Conservation (phyloP, 2,888 invertebrate species). For the Eulithis prunata region DNA sequence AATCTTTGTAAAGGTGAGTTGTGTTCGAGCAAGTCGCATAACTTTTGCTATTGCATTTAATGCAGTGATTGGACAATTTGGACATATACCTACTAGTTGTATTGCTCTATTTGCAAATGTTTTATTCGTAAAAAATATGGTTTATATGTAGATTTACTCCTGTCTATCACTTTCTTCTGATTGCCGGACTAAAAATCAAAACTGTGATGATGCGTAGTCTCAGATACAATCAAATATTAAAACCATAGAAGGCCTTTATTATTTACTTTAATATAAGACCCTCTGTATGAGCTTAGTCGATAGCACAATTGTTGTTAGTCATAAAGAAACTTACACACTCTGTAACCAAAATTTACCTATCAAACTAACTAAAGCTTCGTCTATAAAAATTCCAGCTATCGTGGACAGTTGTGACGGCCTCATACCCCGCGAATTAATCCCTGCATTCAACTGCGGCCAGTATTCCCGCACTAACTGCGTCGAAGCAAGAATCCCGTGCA, state of each 20-base stretch:
- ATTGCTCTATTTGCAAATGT: background rate
- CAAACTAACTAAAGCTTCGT: background rate
- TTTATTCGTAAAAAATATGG: background rate
- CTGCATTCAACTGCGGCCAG: conserved; percentile 85
- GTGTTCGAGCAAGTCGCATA: background rate
- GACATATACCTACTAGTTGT: too few species aligned
- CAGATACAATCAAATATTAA: too few species aligned
- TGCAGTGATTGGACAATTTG: background rate
- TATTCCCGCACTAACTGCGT: conserved; percentile 86
- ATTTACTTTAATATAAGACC: too few species aligned
- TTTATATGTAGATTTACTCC: too few species aligned
- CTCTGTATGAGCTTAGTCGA: too few species aligned
- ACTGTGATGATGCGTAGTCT: too few species aligned
- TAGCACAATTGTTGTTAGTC: too few species aligned
- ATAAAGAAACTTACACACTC: too few species aligned
- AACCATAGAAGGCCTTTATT: too few species aligned
- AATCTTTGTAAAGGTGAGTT: conserved; percentile 86
- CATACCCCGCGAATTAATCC: conserved; percentile 82
- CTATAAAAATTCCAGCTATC: conserved; percentile 76
- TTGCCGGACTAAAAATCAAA: too few species aligned
- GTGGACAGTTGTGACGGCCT: conserved; percentile 85
- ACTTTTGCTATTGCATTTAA: conserved; percentile 13
- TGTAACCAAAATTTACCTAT: too few species aligned
- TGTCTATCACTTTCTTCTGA: too few species aligned
- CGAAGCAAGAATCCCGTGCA: conserved; percentile 76